Base-by-base conservation (phyloP, 1,140 invertebrate genomes). In the Cyrtorhinus lividipennis region DNA sequence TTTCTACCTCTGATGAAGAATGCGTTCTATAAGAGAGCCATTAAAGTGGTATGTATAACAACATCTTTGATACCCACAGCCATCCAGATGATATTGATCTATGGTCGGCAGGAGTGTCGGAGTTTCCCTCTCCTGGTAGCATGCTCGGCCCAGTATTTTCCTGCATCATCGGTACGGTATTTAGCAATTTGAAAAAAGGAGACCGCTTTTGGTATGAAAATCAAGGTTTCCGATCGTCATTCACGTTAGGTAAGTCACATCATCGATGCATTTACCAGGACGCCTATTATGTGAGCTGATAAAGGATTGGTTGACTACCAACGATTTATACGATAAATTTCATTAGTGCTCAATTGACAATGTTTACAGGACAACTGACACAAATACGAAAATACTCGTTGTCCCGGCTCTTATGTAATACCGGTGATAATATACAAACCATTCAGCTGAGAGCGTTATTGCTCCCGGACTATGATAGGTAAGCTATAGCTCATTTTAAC, bases 141-240 rank as follows among this genome's bases (percentile, higher is more conserved):
- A 88, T 95, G 82, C 77, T 95, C 26, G 94, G 94, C 27, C 91
- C 92, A 2, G 95, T 92, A 56, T 95, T 98, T 74, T 86, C 91
- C 57, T 98, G 95, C 70, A 81, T 99, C 57, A 93, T 99, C 67
- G 92, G 90, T 24, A 92, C 93, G 48, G 95, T 98, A 73, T 96
- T 98, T 75, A 88, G 87, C 67, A 88, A 91, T 70, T 80, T 89
- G 0, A 81, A 93, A 70, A 78, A 86, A 64, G 95, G 95, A 62
- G 95, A 98, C 73, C 81, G 94, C 70, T 98, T 95, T 73, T 98
- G 92, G 90, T 71, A 71, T 45, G 69, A 71, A 48, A 70, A 70
- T 59, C 22, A 60, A 13, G 68, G 66, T 57, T 66, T 91, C 69
- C 91, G 91, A 1, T 92, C 90, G 25, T 88, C 89, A 3, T 95